Base-by-base conservation (phyloP, 2,113 vertebrate species). In the Polypterus bichir region DNA sequence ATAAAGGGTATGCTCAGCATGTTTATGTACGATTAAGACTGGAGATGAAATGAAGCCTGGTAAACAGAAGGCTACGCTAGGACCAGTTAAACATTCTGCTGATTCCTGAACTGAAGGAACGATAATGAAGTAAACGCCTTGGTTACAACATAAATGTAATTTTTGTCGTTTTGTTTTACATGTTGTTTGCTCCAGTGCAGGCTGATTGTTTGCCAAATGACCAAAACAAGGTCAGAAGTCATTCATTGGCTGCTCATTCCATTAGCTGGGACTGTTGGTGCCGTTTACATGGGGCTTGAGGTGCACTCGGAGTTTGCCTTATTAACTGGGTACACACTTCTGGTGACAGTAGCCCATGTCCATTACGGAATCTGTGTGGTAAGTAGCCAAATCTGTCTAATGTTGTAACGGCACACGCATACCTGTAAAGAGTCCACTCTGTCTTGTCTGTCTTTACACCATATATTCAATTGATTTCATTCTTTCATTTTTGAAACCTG, bases 281-380 rank as follows among this genome's bases (percentile, higher is more conserved):
- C 66, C 1, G 69, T 69, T 7, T 44, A 62, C 60, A 62, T 59
- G 0, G 76, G 69, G 6, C 65, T 71, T 60, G 64, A 69, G 49
- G 71, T 72, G 62, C 45, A 11, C 46, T 59, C 0, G 2, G 75
- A 83, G 3, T 72, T 80, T 48, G 44, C 1, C 0, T 66, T 8
- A 1, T 66, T 81, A 0, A n/a, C 60, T 1, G 0, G 3, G 0
- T 51, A 76, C 61, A 68, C 68, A 0, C 0, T 0, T 1, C 66
- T 72, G 66, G 2, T 73, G 65, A 76, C 76, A 0, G 67, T 69
- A 0, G 77, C 77, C 46, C 77, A 73, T 0, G 5, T 79, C 51
- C 76, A 77, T 56, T 79, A 71, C 0, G 75, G 75, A 27, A 9
- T 76, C 55, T 78, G 68, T 6, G 70, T 76, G 75, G 80, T 75